Base-by-base conservation (phyloP, 92 coral and sea anemone species). In the Parazoanthus darwini region DNA sequence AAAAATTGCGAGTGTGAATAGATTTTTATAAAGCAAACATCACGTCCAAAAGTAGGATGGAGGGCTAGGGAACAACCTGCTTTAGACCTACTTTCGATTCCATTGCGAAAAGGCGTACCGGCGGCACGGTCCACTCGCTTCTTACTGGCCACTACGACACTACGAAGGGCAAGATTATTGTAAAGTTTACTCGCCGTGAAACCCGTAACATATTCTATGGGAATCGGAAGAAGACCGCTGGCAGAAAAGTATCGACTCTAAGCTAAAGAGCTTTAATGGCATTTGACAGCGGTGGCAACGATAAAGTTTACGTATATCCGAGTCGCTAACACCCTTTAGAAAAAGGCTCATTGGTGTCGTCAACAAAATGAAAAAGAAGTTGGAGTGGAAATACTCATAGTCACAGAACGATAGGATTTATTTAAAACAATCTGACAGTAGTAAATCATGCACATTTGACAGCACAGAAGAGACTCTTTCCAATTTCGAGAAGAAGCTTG, bases 401-500 rank as follows among this genome's bases (percentile, higher is more conserved):
- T 37, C 79, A 4, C 79, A 75, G 79, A 75, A 75, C 50, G 79
- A 50, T 37, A 35, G 50, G 50, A 23, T 75, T 75, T 75, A 75
- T 75, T 37, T 39, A 35, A 75, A 39, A 22, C 22, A 75, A 75
- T 75, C 50, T 36, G 79, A 75, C 8, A 75, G 78, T 14, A 7
- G 9, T 73, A 73, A 43, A 73, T 73, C 78, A 5, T 73, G 46
- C 82, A 78, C 63, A 78, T 78, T 78, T 78, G 82, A 78, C 82
- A 78, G 82, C 36, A 65, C 82, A 46, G 46, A 37, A 44, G 82
- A 78, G 33, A 29, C 33, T 44, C 37, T 78, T 78, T 25, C 59
- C 82, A 78, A 78, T 65, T 78, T 78, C 33, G 82, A 78, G 82
- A 78, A 78, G 82, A 78, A 78, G 59, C 46, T 78, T 23, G 36